These are phyloP conservation scores for Glaucidium brasilianum DNA, from an alignment of 2,113 vertebrate genomes.

Conservation along the genomic window DNA sequence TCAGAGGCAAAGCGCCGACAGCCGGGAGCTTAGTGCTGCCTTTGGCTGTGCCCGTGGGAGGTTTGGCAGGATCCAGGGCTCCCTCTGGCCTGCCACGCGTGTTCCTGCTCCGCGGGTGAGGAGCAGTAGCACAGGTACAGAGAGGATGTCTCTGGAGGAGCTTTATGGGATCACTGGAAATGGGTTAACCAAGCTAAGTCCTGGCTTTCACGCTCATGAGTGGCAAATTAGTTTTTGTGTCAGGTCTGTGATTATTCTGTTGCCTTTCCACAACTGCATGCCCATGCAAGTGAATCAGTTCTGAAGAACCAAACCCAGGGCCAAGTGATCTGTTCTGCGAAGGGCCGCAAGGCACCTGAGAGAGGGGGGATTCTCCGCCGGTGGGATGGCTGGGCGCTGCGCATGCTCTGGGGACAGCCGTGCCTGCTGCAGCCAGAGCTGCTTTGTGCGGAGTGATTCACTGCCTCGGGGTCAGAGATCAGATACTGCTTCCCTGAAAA, in stretches of 20 bases:
- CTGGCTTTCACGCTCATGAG: neutral
- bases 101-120: neutral
- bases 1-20: neutral
- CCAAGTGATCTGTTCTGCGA: neutral
- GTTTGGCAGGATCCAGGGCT: neutral
- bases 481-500: neutral
- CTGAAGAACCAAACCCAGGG: neutral
- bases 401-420: rapidly evolving
- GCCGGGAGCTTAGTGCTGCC: neutral
- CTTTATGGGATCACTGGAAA: neutral
- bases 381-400: neutral
- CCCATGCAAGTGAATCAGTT: too few species aligned
- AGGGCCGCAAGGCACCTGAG: neutral
- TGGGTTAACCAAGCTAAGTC: neutral
- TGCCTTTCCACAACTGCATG: neutral
- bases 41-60: neutral
- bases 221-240: neutral
- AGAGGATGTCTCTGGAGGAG: rapidly evolving
- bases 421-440: neutral
- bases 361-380: neutral
- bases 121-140: neutral
- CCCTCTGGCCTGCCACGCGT: neutral
- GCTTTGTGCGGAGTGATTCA: neutral
- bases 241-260: neutral
- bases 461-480: rapidly evolving